Evolutionary conservation across 2,888 invertebrate species (phyloP).

Genomic region (Miltochrista miniata): DNA sequence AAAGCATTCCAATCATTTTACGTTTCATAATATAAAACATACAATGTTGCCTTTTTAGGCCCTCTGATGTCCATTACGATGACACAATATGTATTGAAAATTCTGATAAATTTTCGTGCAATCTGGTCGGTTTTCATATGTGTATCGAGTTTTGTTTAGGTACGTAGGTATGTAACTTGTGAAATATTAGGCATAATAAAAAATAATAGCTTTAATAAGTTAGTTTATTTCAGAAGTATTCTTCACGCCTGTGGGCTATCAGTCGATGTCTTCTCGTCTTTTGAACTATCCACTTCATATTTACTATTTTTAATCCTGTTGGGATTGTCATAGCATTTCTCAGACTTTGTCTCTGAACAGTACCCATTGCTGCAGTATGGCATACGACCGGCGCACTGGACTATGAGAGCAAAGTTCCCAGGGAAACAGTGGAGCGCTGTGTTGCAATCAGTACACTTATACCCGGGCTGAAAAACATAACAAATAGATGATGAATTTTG

Average conservation of each 20-base stretch:
- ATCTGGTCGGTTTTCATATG: too few species aligned
- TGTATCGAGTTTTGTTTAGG: too few species aligned
- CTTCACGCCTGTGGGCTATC: background rate
- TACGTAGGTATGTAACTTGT: too few species aligned
- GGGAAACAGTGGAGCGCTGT: constrained; percentile 44
- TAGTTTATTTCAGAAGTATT: background rate
- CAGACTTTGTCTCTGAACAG: constrained; percentile 35
- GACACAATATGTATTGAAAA: too few species aligned
- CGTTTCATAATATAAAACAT: too few species aligned
- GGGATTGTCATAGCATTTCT: constrained; percentile 28
- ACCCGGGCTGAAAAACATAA: constrained; percentile 38
- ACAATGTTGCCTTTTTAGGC: too few species aligned
- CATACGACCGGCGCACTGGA: constrained; percentile 40
- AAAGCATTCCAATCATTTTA: too few species aligned
- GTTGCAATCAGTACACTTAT: constrained; percentile 39
- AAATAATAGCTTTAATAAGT: background rate
- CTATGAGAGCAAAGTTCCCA: constrained; percentile 39
- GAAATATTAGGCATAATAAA: too few species aligned
- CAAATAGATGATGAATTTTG: background rate
- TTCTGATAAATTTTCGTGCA: too few species aligned
- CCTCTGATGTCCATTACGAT: too few species aligned
- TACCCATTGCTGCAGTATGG: constrained; percentile 44
- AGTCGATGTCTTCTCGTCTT: background rate
- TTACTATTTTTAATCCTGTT: constrained; percentile 1
- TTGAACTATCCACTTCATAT: background rate